A percentile compares a stretch with the other conserved stretches of the same genome.
Evolutionary conservation across 2,113 vertebrate genomes (phyloP).

Genomic region (Ptychochromis oligacanthus): DNA sequence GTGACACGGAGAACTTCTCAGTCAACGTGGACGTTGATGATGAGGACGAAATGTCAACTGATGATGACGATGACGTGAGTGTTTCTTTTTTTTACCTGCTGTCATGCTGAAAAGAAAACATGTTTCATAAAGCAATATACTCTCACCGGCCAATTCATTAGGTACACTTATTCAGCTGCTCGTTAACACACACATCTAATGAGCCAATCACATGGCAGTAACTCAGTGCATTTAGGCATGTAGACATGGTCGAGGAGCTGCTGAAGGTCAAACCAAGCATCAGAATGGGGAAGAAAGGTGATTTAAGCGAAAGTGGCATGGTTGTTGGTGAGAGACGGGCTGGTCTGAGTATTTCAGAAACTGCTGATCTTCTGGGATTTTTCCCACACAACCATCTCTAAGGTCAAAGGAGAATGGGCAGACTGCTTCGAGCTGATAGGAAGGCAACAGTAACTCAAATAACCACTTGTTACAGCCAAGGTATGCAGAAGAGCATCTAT

Average conservation of each 20-base stretch:
- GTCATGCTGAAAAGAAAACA: neutral
- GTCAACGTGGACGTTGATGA: conserved; percentile 69
- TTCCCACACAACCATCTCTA: too few species aligned
- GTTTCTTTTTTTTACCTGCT: neutral
- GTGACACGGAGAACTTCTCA: conserved; percentile 77
- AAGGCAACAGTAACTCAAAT: neutral
- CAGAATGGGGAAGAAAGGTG: neutral
- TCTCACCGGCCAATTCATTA: too few species aligned
- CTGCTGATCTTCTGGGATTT: too few species aligned
- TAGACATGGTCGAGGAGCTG: neutral
- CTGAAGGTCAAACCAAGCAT: neutral
- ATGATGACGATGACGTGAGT: conserved; percentile 74
- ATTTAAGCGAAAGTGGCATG: too few species aligned
- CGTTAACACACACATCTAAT: neutral
- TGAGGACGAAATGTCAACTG: conserved; percentile 72
- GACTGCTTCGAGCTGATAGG: too few species aligned
- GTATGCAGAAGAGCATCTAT: neutral
- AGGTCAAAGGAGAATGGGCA: too few species aligned
- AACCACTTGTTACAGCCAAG: neutral
- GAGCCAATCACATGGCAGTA: neutral
- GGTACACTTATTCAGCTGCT: too few species aligned
- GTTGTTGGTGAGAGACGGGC: too few species aligned
- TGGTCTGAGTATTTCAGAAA: too few species aligned
- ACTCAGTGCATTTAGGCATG: neutral
- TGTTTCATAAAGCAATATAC: neutral